A percentile compares a stretch with the other conserved stretches of the same genome.
Evolutionary conservation across 2,797 vertebrate genomes (phyloP).

Genomic region (Helicolenus hilgendorfi): DNA sequence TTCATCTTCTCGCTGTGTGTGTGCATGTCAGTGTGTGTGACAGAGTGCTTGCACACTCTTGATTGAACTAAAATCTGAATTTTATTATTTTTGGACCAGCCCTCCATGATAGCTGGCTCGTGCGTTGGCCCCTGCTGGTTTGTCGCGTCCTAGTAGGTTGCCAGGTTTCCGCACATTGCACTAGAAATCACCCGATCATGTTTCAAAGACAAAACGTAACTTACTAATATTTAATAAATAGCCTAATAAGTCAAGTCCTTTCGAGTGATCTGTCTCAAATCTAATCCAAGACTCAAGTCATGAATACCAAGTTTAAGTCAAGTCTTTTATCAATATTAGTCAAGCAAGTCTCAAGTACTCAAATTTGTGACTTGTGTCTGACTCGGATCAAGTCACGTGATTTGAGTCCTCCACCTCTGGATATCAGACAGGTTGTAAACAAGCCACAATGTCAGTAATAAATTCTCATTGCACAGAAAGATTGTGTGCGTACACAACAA

Average conservation of each 20-base stretch:
- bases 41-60: too few relatives aligned
- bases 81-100: too few relatives aligned
- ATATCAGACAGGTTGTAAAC: background rate
- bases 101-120: too few relatives aligned
- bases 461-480: background rate
- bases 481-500: background rate
- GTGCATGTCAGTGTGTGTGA: too few relatives aligned
- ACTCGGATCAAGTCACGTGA: too few relatives aligned
- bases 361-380: too few relatives aligned
- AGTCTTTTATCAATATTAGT: too few relatives aligned
- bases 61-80: too few relatives aligned
- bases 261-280: background rate
- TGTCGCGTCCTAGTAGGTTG: background rate
- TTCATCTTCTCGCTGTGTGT: too few relatives aligned
- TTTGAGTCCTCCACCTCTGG: too few relatives aligned
- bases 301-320: too few relatives aligned
- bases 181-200: background rate
- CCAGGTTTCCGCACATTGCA: background rate
- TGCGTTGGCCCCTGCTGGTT: background rate
- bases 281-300: background rate
- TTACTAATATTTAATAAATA: background rate
- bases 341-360: too few relatives aligned
- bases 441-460: background rate
- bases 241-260: background rate
- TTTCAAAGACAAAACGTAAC: background rate